Conservation (phyloP, 2,888 invertebrate species). For the Cephus pygmeus region DNA sequence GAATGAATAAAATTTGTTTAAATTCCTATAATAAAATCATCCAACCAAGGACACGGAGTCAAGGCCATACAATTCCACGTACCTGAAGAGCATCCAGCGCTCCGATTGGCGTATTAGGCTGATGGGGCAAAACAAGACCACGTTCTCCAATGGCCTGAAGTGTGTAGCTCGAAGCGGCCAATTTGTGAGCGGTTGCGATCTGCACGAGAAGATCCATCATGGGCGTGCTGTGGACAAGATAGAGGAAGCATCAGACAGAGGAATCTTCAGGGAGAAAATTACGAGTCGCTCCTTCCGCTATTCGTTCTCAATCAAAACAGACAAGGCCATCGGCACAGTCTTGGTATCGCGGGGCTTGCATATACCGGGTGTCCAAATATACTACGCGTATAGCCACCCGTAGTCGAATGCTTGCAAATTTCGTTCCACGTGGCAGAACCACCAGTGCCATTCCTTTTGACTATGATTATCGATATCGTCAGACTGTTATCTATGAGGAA, state of each 20-base stretch:
- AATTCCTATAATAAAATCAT: background rate
- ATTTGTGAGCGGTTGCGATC: slow-evolving; percentile 75
- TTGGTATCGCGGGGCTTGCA: background rate
- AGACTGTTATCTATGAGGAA: background rate
- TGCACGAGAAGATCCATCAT: slow-evolving; percentile 84
- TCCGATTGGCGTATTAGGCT: slow-evolving; percentile 80
- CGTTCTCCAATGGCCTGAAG: slow-evolving; percentile 74
- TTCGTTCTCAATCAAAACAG: background rate
- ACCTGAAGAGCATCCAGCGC: slow-evolving; percentile 68
- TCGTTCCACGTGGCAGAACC: background rate
- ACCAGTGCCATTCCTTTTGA: background rate
- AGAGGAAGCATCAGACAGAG: background rate
- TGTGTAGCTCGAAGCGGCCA: slow-evolving; percentile 75
- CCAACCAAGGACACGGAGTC: background rate
- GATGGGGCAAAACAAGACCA: slow-evolving; percentile 74
- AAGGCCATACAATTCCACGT: background rate
- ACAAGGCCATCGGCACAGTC: background rate
- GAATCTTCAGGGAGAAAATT: background rate
- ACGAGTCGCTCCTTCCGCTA: background rate
- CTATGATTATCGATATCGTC: background rate
- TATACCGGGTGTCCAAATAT: background rate
- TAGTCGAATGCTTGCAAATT: background rate
- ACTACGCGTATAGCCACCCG: background rate
- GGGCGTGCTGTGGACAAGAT: slow-evolving; percentile 70
- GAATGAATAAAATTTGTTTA: background rate